Percentiles rank a stretch among this genome's conserved stretches.
Evolutionary conservation across 2,113 vertebrate genomes (phyloP).

Genomic region (Accipiter cooperii): DNA sequence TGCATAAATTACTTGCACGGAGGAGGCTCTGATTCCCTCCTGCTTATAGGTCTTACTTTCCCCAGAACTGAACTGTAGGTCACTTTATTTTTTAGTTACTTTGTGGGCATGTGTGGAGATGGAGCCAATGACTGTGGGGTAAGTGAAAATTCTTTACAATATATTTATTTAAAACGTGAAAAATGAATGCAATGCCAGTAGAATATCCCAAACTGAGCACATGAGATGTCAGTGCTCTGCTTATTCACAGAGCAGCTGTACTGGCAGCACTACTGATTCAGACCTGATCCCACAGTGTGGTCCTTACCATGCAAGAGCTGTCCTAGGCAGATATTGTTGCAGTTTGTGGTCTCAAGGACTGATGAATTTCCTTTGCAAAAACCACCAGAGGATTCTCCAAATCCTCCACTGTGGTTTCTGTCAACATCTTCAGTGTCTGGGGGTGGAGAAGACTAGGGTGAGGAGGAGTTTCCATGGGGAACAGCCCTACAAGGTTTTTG

Average conservation of each 20-base stretch:
- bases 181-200: neutral
- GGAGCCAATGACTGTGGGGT: slow-evolving; percentile 83
- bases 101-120: slow-evolving; percentile 82
- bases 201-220: neutral
- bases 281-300: neutral
- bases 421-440: neutral
- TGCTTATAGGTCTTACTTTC: neutral
- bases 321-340: neutral
- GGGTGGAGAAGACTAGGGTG: neutral
- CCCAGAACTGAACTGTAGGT: neutral
- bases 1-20: neutral
- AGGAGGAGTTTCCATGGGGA: neutral
- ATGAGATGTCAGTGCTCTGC: neutral
- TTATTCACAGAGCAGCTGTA: neutral
- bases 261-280: neutral
- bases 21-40: neutral
- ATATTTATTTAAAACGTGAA: neutral
- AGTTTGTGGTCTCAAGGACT: neutral
- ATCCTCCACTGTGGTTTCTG: neutral
- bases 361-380: neutral
- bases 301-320: neutral
- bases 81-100: slow-evolving; percentile 67
- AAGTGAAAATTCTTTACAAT: slow-evolving; percentile 37
- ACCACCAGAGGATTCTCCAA: neutral
- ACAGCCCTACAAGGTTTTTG: neutral